phyloP scores from a whole-genome alignment of 2,797 vertebrate genomes.

The Oreochromis mossambicus region DNA sequence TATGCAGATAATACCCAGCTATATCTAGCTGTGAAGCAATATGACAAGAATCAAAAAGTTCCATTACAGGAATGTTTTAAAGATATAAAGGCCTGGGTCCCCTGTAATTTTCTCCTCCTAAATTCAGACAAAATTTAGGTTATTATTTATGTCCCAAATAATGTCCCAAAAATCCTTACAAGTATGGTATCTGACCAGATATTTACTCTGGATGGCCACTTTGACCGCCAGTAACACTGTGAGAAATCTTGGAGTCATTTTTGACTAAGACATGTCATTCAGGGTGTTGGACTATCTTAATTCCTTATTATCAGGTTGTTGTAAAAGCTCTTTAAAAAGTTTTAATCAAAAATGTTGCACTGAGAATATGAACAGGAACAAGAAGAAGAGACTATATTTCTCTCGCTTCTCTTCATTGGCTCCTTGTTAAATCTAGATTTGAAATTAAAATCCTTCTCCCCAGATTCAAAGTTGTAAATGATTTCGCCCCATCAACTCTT shows the following conservation, averaged over 20 bases:
- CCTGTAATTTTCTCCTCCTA: not conserved
- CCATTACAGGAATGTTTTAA: not conserved
- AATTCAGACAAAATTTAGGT: not conserved
- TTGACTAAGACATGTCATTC: not conserved
- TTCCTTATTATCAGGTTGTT: not conserved
- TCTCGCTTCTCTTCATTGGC: not conserved
- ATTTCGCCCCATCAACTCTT: accelerated
- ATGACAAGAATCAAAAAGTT: not conserved
- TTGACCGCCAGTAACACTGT: not conserved
- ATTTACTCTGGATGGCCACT: not conserved
- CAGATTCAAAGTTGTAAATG: not conserved
- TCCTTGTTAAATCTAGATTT: not conserved
- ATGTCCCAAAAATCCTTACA: not conserved
- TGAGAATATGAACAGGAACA: not conserved
- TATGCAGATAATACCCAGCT: not conserved
- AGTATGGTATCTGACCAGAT: not conserved
- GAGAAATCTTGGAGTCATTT: accelerated
- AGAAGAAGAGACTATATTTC: not conserved
- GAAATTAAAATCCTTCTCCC: not conserved
- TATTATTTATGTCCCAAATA: not conserved
- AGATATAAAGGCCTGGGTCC: not conserved
- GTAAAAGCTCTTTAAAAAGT: not conserved
- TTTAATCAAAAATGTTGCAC: not conserved
- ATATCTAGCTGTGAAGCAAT: not conserved
- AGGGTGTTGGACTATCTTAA: not conserved